A percentile compares a stretch with the other conserved stretches of the same genome.
phyloP scores from a whole-genome alignment of 2,888 invertebrate species.

The Alitta virens region DNA sequence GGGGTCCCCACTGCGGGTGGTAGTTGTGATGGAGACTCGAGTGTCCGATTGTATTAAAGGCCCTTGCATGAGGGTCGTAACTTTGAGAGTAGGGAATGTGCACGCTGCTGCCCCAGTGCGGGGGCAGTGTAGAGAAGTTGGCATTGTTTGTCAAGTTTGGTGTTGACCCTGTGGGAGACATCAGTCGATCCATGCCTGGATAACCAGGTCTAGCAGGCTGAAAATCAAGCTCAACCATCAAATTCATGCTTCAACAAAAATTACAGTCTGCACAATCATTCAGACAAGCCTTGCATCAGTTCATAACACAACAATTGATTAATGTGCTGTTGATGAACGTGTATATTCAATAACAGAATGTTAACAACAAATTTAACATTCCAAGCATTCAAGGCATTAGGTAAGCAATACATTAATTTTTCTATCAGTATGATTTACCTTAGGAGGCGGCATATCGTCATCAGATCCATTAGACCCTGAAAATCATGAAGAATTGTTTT shows the following conservation, averaged over 20 bases:
- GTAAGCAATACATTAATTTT: neutral
- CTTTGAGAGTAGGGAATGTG: neutral
- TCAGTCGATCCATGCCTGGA: slow-evolving; percentile 33
- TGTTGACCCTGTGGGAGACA: slow-evolving; percentile 40
- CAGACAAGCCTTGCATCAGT: too few relatives aligned
- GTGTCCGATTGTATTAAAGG: slow-evolving; percentile 17
- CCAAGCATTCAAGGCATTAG: too few relatives aligned
- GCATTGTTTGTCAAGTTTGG: slow-evolving; percentile 37
- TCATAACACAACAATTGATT: too few relatives aligned
- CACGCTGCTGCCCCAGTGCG: slow-evolving; percentile 42
- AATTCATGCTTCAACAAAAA: neutral
- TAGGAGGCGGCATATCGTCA: slow-evolving; percentile 73
- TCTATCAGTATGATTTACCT: slow-evolving; percentile 56
- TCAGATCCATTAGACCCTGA: slow-evolving; percentile 26
- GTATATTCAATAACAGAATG: neutral
- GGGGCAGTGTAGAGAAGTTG: slow-evolving; percentile 36
- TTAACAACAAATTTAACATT: too few relatives aligned
- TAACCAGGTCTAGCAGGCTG: slow-evolving; percentile 49
- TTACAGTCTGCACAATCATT: neutral
- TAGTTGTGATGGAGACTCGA: slow-evolving; percentile 9
- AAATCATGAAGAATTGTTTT: neutral
- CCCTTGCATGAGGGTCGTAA: slow-evolving; percentile 2
- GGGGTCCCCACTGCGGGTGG: slow-evolving; percentile 7
- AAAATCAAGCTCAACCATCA: neutral
- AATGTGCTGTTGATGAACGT: too few relatives aligned